Evolutionary conservation across 2,797 vertebrate genomes (phyloP).

Genomic region (Xiphophorus birchmanni): DNA sequence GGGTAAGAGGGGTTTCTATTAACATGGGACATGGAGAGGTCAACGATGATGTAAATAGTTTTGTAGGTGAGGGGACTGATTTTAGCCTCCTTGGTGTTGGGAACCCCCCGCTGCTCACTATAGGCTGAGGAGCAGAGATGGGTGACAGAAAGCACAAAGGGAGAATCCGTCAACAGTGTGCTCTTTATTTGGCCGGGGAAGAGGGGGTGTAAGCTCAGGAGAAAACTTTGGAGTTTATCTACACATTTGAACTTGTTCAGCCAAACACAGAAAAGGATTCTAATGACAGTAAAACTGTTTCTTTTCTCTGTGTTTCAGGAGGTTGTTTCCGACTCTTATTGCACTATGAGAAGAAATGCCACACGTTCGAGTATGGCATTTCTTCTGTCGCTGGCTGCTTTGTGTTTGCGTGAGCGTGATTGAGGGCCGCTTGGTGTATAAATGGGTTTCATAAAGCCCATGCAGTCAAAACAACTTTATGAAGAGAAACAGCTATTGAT

Average conservation of each 20-base stretch:
- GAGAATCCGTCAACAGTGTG: slow-evolving; percentile 32
- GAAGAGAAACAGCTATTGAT: slow-evolving; percentile 73
- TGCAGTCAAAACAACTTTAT: slow-evolving; percentile 67
- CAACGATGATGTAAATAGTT: slow-evolving; percentile 17
- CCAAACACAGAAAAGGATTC: not conserved
- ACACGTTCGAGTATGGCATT: slow-evolving; percentile 5
- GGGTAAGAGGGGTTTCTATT: slow-evolving; percentile 50
- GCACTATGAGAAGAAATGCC: slow-evolving; percentile 33
- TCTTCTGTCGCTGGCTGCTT: slow-evolving; percentile 12
- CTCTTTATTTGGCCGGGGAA: slow-evolving; percentile 41
- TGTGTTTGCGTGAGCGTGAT: slow-evolving; percentile 10
- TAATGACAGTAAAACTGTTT: slow-evolving; percentile 12
- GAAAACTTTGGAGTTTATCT: slow-evolving; percentile 28
- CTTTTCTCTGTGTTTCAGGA: not conserved
- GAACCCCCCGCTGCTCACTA: slow-evolving; percentile 25
- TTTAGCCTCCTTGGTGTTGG: slow-evolving; percentile 40
- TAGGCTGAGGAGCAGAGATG: slow-evolving; percentile 1
- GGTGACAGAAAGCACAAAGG: slow-evolving; percentile 12
- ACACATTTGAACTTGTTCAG: slow-evolving; percentile 26
- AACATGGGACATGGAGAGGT: slow-evolving; percentile 41
- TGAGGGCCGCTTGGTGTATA: slow-evolving; percentile 9
- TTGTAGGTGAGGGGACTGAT: slow-evolving; percentile 45
- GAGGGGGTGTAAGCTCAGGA: slow-evolving; percentile 38
- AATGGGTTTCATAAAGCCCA: slow-evolving; percentile 57
- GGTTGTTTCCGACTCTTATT: slow-evolving; percentile 29